Evolutionary conservation across 1,140 invertebrate species (phyloP), one percentile per base, ranked within the genome.

Genomic region (Sipha flava): DNA sequence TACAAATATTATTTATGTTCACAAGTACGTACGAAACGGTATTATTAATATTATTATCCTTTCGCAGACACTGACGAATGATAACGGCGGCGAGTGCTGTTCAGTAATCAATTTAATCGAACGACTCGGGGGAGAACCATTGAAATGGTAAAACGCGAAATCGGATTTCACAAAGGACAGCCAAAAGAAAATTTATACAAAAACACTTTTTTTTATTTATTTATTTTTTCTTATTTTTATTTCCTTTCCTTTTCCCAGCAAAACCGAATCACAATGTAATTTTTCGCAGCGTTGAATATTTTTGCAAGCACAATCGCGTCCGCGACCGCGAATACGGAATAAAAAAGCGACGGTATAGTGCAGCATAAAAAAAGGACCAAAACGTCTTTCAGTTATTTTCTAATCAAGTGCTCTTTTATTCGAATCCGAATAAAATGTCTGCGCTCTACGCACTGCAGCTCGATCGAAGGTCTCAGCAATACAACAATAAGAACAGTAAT

Each of bases 51-150:
- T 23, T 59, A 59, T 59, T 59, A 59, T 14, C 23, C 23, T 14
- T 59, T 26, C 26, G 26, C 23, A 59, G 54, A 59, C 23, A 16
- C 26, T 26, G 57, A 16, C 57, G 18, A 59, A 59, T 23, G 54
- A 59, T 18, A 59, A 29, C 54, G 54, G 54, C 23, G 54, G 29
- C n/a, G n/a, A n/a, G n/a, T n/a, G n/a, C 14, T 59, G 54, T 59
- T 59, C 54, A 59, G 57, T 66, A 66, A 66, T 66, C 62, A 66
- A 66, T 66, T 66, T 66, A 66, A 66, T 66, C 62, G 62, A 66
- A 66, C 59, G 9, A 64, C 31, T 23, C 62, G 62, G 21, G 34
- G 62, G 21, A 66, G 14, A 66, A 21, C 62, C 34, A 66, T 37
- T 40, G 34, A 66, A 66, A 66, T 66, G 62, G 62, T 66, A 66